phyloP scores from a whole-genome alignment of 2,888 invertebrate species.

The Apotomis capreana region DNA sequence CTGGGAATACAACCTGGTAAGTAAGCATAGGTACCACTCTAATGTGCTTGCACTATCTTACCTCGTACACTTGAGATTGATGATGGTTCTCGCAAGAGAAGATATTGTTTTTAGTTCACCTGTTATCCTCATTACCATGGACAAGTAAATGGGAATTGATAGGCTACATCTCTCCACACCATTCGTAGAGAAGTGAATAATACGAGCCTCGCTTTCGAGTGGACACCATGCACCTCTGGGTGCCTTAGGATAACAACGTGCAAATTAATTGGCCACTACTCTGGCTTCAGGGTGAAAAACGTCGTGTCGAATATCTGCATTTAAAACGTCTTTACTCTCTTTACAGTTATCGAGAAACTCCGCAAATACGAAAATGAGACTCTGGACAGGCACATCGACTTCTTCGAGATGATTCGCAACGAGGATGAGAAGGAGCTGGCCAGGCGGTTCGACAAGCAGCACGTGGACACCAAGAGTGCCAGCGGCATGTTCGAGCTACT shows the following conservation, averaged over 20 bases:
- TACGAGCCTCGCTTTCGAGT: no score
- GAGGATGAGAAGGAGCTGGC: slow-evolving; percentile 98
- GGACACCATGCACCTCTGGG: no score
- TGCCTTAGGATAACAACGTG: no score
- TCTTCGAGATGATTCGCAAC: slow-evolving; percentile 98
- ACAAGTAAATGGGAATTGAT: no score
- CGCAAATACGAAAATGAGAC: slow-evolving; percentile 97
- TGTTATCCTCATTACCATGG: no score
- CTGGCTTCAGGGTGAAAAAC: no score
- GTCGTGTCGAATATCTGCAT: background rate
- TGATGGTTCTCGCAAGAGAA: no score
- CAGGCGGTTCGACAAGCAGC: slow-evolving; percentile 94
- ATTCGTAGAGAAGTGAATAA: no score
- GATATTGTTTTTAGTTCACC: no score
- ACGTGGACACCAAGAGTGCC: slow-evolving; percentile 97
- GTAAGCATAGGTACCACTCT: slow-evolving; percentile 11
- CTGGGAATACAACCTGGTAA: slow-evolving; percentile 94
- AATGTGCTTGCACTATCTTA: background rate
- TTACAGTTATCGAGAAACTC: slow-evolving; percentile 93
- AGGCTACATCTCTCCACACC: no score
- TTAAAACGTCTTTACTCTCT: background rate
- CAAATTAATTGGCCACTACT: no score
- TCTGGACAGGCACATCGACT: slow-evolving; percentile 97
- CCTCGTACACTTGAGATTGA: background rate
- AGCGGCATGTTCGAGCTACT: slow-evolving; percentile 95